Conservation (phyloP, 1,140 invertebrate species). For the Notospermus geniculatus region DNA sequence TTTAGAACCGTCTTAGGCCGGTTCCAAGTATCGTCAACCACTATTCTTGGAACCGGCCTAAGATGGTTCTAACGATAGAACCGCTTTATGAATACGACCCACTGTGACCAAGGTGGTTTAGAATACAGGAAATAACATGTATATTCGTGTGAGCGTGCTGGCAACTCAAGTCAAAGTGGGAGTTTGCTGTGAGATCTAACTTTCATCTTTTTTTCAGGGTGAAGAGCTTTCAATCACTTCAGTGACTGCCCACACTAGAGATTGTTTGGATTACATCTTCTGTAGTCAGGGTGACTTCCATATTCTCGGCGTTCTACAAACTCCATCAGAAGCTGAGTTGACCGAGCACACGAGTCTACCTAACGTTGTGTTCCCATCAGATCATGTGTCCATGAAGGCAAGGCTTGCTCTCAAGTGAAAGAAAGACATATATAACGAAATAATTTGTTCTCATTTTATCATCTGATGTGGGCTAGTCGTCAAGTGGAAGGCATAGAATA, state of each 20-base stretch:
- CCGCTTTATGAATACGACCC: too few species aligned
- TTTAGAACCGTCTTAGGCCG: too few species aligned
- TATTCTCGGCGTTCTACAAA: neutral
- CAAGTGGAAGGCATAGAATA: too few species aligned
- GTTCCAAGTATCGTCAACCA: too few species aligned
- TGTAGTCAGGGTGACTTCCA: neutral
- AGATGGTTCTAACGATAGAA: too few species aligned
- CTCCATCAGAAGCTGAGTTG: neutral
- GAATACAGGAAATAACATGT: neutral
- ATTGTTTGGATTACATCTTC: conserved; percentile 6
- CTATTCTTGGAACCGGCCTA: too few species aligned
- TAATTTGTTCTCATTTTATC: too few species aligned
- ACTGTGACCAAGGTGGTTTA: too few species aligned
- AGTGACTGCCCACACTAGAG: neutral
- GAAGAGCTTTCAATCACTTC: neutral
- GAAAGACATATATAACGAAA: too few species aligned
- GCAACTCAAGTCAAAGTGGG: neutral
- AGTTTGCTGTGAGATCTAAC: neutral
- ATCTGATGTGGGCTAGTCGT: too few species aligned
- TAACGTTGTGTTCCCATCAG: neutral
- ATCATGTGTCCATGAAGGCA: conserved; percentile 5
- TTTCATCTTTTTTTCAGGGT: neutral
- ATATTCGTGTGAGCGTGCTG: neutral
- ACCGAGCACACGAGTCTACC: neutral
- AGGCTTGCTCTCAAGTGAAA: conserved; percentile 1